A percentile compares a stretch with the other conserved stretches of the same genome.
Conservation (phyloP, 2,797 vertebrate species). For the Momotus momota region DNA sequence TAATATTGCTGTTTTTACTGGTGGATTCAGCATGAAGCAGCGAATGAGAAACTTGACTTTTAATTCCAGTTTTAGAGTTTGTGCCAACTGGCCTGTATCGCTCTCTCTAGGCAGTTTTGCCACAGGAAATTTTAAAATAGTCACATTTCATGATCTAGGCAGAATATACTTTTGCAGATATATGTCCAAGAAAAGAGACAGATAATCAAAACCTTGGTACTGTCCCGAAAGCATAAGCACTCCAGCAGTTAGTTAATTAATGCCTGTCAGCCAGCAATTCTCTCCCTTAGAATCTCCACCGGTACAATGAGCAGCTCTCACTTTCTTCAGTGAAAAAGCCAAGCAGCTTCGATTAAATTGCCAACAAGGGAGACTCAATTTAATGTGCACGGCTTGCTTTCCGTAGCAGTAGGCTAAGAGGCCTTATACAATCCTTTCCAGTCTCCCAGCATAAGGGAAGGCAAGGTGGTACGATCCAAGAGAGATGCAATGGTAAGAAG, state of each 20-base stretch:
- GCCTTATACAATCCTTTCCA: background rate
- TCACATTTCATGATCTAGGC: background rate
- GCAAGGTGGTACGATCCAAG: background rate
- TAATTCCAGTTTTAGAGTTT: background rate
- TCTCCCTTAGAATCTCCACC: background rate
- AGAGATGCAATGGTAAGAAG: background rate
- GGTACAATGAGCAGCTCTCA: background rate
- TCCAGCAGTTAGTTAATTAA: slow-evolving; percentile 8
- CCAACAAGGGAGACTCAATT: background rate
- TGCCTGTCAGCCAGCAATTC: background rate
- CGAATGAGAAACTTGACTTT: background rate
- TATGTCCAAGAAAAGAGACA: background rate
- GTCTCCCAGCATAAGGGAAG: background rate
- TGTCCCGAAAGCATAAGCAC: background rate
- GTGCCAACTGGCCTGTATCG: background rate
- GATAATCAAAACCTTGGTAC: background rate
- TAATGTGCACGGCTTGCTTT: background rate
- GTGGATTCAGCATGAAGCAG: background rate
- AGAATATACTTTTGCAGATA: background rate
- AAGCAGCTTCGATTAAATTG: background rate
- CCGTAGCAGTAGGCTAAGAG: background rate
- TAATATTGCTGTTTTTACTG: background rate
- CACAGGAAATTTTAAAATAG: background rate
- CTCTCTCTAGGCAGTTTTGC: background rate
- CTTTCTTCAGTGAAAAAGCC: background rate